Conservation (phyloP, 2,888 invertebrate genomes). For the Conistra vaccinii region DNA sequence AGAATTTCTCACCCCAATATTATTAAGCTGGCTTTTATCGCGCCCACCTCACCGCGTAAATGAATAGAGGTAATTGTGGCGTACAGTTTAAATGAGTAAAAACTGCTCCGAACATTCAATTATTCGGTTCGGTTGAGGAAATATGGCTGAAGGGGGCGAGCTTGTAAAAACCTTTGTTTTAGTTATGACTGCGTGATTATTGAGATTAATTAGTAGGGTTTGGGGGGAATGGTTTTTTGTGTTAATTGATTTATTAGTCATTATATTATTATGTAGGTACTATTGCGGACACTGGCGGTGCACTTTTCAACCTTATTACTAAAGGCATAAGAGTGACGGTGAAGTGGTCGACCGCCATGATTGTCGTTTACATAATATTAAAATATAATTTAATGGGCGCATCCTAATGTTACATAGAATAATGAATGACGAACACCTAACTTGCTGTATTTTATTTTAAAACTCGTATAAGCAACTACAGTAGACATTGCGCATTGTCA, state of each 20-base stretch:
- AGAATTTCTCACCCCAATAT: constrained; percentile 69
- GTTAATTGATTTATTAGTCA: constrained; percentile 24
- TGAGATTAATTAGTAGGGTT: constrained; percentile 36
- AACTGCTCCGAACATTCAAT: constrained; percentile 72
- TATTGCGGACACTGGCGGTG: no score
- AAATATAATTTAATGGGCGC: not conserved
- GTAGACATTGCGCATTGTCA: no score
- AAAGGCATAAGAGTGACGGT: no score
- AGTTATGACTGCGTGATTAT: constrained; percentile 56
- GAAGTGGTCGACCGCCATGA: no score
- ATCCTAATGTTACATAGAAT: no score
- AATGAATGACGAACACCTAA: not conserved
- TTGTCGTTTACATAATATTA: not conserved
- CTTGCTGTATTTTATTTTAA: not conserved
- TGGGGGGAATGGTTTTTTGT: constrained; percentile 9
- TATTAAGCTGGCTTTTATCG: constrained; percentile 82
- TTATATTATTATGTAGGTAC: not conserved
- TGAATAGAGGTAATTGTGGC: constrained; percentile 79
- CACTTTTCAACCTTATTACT: no score
- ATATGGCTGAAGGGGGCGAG: constrained; percentile 54
- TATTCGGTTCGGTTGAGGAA: constrained; percentile 65
- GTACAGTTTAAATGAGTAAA: constrained; percentile 77
- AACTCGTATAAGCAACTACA: no score
- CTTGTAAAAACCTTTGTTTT: constrained; percentile 57
- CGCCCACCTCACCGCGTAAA: constrained; percentile 75